These are phyloP conservation scores for Catagonus wagneri DNA, from an alignment of 2,113 vertebrate species.

Conservation along the genomic window DNA sequence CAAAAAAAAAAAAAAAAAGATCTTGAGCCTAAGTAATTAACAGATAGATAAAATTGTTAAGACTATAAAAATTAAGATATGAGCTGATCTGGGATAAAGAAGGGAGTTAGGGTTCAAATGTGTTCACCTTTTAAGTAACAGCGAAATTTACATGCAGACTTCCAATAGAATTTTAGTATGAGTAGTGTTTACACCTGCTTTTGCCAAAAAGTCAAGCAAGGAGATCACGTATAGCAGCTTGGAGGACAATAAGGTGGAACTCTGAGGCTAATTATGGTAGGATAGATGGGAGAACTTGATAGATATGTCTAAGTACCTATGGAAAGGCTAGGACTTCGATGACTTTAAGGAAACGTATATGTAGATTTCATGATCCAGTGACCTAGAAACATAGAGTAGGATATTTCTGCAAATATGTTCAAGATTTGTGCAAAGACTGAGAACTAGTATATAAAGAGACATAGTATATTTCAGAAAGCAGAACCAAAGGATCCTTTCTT, in stretches of 20 bases:
- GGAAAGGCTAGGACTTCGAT: background rate
- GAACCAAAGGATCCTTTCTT: background rate
- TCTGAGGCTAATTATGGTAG: background rate
- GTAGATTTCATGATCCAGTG: background rate
- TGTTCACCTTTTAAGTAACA: background rate
- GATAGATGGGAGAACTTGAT: background rate
- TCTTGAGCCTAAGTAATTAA: background rate
- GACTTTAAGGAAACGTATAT: background rate
- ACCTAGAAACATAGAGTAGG: background rate
- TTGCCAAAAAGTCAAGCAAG: background rate
- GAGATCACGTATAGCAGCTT: fast-evolving
- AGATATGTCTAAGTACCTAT: too few species aligned
- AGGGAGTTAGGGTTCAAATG: background rate
- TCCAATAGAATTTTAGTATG: background rate
- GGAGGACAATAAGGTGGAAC: background rate
- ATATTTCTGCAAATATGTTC: background rate
- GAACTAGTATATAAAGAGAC: fast-evolving
- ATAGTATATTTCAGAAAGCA: background rate
- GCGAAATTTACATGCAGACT: background rate
- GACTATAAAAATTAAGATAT: background rate
- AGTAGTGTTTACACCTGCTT: background rate
- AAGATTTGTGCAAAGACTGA: background rate
- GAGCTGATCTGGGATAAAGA: background rate
- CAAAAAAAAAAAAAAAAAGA: too few species aligned
- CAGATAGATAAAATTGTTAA: background rate